These are phyloP conservation scores for Lepidochitona cinerea DNA, from an alignment of 2,888 invertebrate genomes.

Conservation along the genomic window DNA sequence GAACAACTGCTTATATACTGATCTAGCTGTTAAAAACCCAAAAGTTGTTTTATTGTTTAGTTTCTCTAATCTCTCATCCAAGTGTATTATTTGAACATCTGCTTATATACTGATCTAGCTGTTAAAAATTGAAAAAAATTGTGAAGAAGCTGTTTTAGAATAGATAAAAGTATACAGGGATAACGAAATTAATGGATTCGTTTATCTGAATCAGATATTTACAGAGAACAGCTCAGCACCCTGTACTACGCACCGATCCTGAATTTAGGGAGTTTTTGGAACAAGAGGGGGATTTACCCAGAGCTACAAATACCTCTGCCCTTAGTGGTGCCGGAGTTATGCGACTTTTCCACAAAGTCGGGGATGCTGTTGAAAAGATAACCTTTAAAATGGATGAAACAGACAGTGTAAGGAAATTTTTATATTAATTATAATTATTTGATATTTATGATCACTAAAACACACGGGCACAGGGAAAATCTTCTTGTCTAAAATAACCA, in stretches of 20 bases:
- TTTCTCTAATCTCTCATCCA: too few relatives aligned
- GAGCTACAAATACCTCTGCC: slow-evolving; percentile 94
- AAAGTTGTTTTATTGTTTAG: too few relatives aligned
- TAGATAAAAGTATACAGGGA: too few relatives aligned
- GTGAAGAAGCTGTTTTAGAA: too few relatives aligned
- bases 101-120: too few relatives aligned
- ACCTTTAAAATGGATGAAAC: slow-evolving; percentile 99
- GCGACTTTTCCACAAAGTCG: slow-evolving; percentile 94
- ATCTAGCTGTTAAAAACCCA: too few relatives aligned
- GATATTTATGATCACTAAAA: too few relatives aligned
- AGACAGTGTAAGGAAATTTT: slow-evolving; percentile 87
- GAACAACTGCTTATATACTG: too few relatives aligned
- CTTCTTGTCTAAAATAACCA: too few relatives aligned
- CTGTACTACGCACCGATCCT: slow-evolving; percentile 79
- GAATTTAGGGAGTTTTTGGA: slow-evolving; percentile 98
- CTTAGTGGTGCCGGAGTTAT: slow-evolving; percentile 95
- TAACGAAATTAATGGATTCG: neutral
- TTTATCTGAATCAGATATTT: slow-evolving; percentile 52
- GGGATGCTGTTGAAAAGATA: slow-evolving; percentile 98
- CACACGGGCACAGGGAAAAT: too few relatives aligned
- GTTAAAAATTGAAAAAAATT: too few relatives aligned
- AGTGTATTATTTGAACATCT: neutral
- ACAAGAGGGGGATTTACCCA: slow-evolving; percentile 92
- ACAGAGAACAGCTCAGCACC: slow-evolving; percentile 66
- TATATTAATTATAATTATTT: too few relatives aligned